Conservation (phyloP, 2,797 vertebrate species). For the Dromococcyx pavoninus region DNA sequence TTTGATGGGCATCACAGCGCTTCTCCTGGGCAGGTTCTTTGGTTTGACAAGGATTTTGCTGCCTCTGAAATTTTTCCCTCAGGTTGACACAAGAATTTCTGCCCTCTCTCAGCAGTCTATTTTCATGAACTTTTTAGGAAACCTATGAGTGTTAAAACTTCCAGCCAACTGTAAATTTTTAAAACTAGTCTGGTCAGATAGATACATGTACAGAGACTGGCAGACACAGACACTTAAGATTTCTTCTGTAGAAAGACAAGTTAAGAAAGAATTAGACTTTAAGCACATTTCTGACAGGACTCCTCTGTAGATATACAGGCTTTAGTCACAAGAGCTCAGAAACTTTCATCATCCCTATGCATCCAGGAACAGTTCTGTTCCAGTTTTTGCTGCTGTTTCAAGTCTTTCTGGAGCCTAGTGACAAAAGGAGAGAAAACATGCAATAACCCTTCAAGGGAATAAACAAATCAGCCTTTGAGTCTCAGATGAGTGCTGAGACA, state of each 20-base stretch:
- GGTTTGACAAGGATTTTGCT: not conserved
- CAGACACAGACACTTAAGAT: not conserved
- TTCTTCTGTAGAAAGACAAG: slow-evolving; percentile 2
- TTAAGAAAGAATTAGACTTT: slow-evolving; percentile 12
- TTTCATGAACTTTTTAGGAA: not conserved
- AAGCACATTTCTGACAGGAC: slow-evolving; percentile 39
- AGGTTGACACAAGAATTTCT: not conserved
- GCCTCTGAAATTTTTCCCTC: not conserved
- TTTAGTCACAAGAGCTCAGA: not conserved
- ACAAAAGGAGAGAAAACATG: slow-evolving; percentile 18
- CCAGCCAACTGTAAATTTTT: slow-evolving; percentile 8
- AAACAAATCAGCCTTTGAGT: slow-evolving; percentile 20
- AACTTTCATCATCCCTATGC: not conserved
- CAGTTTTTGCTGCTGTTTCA: not conserved
- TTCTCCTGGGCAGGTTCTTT: not conserved
- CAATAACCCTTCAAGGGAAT: slow-evolving; percentile 33
- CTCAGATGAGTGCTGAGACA: slow-evolving; percentile 33
- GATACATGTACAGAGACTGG: not conserved
- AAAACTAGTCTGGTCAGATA: slow-evolving; percentile 28
- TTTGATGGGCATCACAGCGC: fast-evolving
- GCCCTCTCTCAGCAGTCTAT: not conserved
- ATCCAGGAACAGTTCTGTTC: not conserved
- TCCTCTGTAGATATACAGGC: not conserved
- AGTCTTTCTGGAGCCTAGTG: not conserved
- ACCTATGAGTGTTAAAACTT: not conserved